Base-by-base conservation (phyloP, 2,113 vertebrate genomes). In the Murina feae region DNA sequence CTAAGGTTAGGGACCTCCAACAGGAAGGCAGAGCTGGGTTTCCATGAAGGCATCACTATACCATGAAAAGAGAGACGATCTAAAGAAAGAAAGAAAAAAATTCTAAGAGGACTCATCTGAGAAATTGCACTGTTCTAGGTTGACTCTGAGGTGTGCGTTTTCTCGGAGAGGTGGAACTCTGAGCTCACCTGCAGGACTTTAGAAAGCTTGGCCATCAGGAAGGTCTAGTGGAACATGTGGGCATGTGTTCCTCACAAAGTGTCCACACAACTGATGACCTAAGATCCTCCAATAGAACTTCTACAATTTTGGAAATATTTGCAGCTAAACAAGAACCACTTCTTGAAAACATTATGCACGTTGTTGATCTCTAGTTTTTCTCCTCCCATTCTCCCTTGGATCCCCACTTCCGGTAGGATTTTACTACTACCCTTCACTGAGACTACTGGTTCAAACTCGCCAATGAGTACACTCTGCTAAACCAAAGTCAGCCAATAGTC, bases 11-110 rank as follows among this genome's bases (percentile, higher is more conserved):
- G 78, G 35, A 51, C 30, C 9, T 23, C 39, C 23, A 1, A 16
- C 7, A n/a, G 55, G 23, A 58, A 53, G 28, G 23, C 4, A 37
- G 37, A 44, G 18, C 20, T 11, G 16, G 12, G 14, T 17, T 72
- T 68, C 83, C 21, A 66, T 12, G 42, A 16, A 44, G 47, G 12
- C 2, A 60, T 1, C 6, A 7, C 8, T 53, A 1, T 1, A 32
- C 0, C 16, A 14, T 9, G 49, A 47, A 37, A 76, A 44, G 28
- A 76, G 11, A 66, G 2, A 42, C 0, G 2, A 30, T 4, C 63
- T 1, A 28, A 72, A 49, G 5, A 44, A 30, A 14, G n/a, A 53
- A 11, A 17, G 32, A 81, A 20, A 9, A 75, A 49, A 5, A 7
- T 35, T 17, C 25, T 32, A n/a, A n/a, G 53, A 63, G 37, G 47